Base-by-base conservation (phyloP, 2,113 vertebrate species). In the Melierax canorus region DNA sequence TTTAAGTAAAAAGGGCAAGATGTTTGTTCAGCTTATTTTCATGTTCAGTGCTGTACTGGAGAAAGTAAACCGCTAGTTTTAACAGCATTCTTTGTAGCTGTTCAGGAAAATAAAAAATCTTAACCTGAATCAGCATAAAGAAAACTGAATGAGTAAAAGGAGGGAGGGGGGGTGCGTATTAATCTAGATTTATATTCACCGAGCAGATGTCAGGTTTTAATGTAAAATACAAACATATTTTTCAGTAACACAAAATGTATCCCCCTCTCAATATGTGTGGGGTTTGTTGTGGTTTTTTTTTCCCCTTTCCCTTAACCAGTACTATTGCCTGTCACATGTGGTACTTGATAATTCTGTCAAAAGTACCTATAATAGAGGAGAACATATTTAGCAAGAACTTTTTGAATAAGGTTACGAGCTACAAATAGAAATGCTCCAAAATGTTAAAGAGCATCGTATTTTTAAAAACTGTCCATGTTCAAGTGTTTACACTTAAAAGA, bases 1-100 rank as follows among this genome's bases (percentile, higher is more conserved):
- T 98, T 98, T 98, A 98, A 98, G 98, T 97, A 96, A 97, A 98
- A 98, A 97, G 96, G 97, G 97, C 96, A 98, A 97, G 97, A 97
- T 98, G 97, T 98, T 98, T 98, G 95, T 96, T 97, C 95, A 98
- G 98, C 86, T 97, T 98, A 97, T 98, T 98, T 98, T 97, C 97
- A 89, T 92, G 96, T 95, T 97, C 96, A 74, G 66, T 71, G 73
- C 86, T 98, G 85, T 83, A 58, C 87, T 97, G 94, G 93, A 97
- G 93, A 81, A 96, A 97, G 97, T 87, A 95, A 97, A 98, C 96
- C 67, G 95, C 86, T 94, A 92, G 80, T 96, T 98, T 96, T 78
- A 96, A 87, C 90, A 94, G 85, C 94, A 55, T 95, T 92, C 88
- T 97, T 95, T 94, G 96, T 95, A 98, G 92, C 95, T 97, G 90